phyloP scores from a whole-genome alignment of 2,888 invertebrate genomes.

The Plebejus argus region DNA sequence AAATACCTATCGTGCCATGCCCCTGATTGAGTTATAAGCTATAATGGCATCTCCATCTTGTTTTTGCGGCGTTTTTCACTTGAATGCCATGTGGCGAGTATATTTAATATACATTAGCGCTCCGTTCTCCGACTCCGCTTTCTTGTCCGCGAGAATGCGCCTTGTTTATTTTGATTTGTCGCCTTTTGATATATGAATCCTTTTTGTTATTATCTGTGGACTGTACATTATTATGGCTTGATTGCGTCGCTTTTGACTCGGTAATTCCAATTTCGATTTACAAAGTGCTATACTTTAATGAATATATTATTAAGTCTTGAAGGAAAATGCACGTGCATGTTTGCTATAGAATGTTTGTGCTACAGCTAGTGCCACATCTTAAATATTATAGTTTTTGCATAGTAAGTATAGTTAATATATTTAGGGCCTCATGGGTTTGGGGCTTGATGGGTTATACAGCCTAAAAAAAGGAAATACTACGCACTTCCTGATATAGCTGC shows the following conservation, averaged over 20 bases:
- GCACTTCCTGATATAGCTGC: too few species aligned
- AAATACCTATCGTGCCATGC: slow-evolving; percentile 67
- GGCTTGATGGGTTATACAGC: too few species aligned
- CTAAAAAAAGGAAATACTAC: too few species aligned
- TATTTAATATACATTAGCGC: slow-evolving; percentile 75
- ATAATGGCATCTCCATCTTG: slow-evolving; percentile 74
- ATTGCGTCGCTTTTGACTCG: slow-evolving; percentile 53
- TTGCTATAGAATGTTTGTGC: too few species aligned
- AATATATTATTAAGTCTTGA: slow-evolving; percentile 2
- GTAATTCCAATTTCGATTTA: slow-evolving; percentile 47
- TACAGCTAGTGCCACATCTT: too few species aligned
- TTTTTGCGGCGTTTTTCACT: slow-evolving; percentile 76
- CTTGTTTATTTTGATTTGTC: slow-evolving; percentile 78
- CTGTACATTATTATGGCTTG: slow-evolving; percentile 60
- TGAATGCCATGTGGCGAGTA: slow-evolving; percentile 63
- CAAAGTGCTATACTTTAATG: slow-evolving; percentile 33
- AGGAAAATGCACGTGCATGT: not conserved
- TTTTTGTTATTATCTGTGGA: slow-evolving; percentile 62
- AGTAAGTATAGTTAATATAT: too few species aligned
- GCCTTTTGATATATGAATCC: slow-evolving; percentile 71
- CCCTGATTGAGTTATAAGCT: slow-evolving; percentile 79
- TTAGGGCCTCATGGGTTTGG: too few species aligned
- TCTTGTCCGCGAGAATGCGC: slow-evolving; percentile 67
- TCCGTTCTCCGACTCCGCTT: slow-evolving; percentile 64
- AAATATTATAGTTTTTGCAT: too few species aligned